Percentiles rank a stretch among this genome's conserved stretches.
phyloP scores from a whole-genome alignment of 2,888 invertebrate genomes.

The Oligia fasciuncula region DNA sequence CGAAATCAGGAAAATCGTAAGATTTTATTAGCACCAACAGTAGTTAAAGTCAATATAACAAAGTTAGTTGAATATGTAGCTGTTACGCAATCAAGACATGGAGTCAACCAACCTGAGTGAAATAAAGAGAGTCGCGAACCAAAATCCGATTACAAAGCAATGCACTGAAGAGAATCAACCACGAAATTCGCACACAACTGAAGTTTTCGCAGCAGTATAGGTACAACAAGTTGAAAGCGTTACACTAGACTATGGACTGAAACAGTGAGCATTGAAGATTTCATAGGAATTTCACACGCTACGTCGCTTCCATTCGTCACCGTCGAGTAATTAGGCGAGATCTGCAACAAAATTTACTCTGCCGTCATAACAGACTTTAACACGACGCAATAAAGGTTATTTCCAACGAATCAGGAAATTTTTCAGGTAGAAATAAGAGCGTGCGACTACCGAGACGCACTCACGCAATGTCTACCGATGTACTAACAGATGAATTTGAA shows the following conservation, averaged over 20 bases:
- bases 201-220: slow-evolving; percentile 61
- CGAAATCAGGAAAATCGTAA: slow-evolving; percentile 32
- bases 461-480: slow-evolving; percentile 82
- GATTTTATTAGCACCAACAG: slow-evolving; percentile 32
- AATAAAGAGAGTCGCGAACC: slow-evolving; percentile 1
- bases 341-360: slow-evolving; percentile 63
- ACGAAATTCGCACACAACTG: slow-evolving; percentile 51
- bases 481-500: slow-evolving; percentile 76
- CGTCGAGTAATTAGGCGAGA: slow-evolving; percentile 81
- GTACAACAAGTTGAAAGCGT: slow-evolving; percentile 70
- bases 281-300: slow-evolving; percentile 86
- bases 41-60: slow-evolving; percentile 20
- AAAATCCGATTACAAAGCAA: slow-evolving; percentile 54
- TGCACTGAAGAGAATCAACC: slow-evolving; percentile 49
- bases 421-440: slow-evolving; percentile 68
- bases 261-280: slow-evolving; percentile 78
- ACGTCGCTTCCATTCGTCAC: slow-evolving; percentile 83
- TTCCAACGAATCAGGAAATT: neutral
- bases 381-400: slow-evolving; percentile 20
- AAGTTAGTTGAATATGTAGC: slow-evolving; percentile 16
- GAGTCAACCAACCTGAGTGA: slow-evolving; percentile 53
- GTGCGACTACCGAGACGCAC: slow-evolving; percentile 78
- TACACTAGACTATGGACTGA: slow-evolving; percentile 73
- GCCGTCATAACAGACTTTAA: slow-evolving; percentile 63
- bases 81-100: slow-evolving; percentile 29